Evolutionary conservation across 37 sponge, comb jelly and placozoan species (phyloP).

Genomic region (Ianthella basta): DNA sequence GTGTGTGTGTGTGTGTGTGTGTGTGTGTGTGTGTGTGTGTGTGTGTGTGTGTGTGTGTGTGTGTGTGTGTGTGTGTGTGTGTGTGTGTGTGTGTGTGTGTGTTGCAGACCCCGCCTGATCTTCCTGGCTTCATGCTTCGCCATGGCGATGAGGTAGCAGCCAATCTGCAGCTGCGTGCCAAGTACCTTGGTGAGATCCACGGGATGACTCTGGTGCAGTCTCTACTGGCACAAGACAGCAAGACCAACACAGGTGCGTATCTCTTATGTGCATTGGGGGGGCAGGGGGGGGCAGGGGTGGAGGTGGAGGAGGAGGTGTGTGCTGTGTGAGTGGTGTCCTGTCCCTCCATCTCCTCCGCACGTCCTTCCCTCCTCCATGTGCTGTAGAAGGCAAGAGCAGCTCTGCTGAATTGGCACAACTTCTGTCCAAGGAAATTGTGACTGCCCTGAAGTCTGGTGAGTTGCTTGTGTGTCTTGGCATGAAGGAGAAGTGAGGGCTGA

Average conservation of each 20-base stretch:
- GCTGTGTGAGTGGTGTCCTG: not conserved
- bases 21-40: constrained; percentile 50
- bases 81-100: too few species aligned
- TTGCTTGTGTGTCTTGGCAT: not conserved
- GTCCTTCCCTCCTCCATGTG: too few species aligned
- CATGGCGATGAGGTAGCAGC: not conserved
- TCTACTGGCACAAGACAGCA: not conserved
- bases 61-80: not conserved
- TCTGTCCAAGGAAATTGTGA: not conserved
- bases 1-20: constrained; percentile 40
- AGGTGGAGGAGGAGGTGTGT: not conserved
- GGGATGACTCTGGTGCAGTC: constrained; percentile 1
- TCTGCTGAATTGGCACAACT: not conserved
- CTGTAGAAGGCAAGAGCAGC: not conserved
- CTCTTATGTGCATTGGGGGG: not conserved
- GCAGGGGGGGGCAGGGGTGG: not conserved
- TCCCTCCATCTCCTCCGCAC: too few species aligned
- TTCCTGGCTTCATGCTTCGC: constrained; percentile 8
- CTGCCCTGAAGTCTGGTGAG: constrained; percentile 13
- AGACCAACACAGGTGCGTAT: not conserved
- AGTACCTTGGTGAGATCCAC: constrained; percentile 3
- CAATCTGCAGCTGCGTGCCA: not conserved
- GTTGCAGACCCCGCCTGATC: not conserved
- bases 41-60: constrained; percentile 27
- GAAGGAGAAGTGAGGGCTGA: too few species aligned